Conservation (phyloP, 2,113 vertebrate genomes). For the Trogon melanurus region DNA sequence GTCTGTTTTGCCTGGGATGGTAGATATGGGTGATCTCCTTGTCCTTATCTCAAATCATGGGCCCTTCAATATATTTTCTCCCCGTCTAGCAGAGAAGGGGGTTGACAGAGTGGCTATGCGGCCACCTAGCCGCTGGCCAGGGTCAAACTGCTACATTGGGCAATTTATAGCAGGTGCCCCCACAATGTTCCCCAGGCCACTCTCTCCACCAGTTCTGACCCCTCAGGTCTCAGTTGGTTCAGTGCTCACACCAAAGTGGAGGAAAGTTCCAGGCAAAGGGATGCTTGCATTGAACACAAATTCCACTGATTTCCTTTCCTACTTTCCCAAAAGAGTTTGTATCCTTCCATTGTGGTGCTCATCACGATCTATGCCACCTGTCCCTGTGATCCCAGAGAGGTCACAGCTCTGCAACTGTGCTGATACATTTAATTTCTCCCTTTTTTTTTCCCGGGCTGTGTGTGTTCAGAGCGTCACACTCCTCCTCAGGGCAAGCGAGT, state of each 20-base stretch:
- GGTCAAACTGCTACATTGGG: not conserved
- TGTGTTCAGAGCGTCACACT: not conserved
- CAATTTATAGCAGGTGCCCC: not conserved
- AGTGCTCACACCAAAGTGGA: not conserved
- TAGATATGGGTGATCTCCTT: too few species aligned
- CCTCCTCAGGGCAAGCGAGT: accelerated
- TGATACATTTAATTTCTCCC: accelerated
- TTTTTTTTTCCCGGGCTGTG: accelerated
- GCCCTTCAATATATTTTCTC: too few species aligned
- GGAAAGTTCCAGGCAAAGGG: not conserved
- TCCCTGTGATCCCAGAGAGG: not conserved
- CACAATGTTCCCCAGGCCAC: accelerated
- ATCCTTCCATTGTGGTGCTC: not conserved
- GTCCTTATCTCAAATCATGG: too few species aligned
- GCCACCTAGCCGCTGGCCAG: too few species aligned
- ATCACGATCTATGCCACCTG: not conserved
- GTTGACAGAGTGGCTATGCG: too few species aligned
- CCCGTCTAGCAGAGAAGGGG: too few species aligned
- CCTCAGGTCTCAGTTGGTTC: not conserved
- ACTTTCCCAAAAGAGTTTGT: not conserved
- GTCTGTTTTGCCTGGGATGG: too few species aligned
- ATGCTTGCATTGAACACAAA: not conserved
- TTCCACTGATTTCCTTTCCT: not conserved
- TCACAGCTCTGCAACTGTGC: not conserved
- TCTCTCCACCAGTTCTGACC: accelerated